These are phyloP conservation scores for Portunus trituberculatus DNA, from an alignment of 1,140 invertebrate species.

Conservation along the genomic window DNA sequence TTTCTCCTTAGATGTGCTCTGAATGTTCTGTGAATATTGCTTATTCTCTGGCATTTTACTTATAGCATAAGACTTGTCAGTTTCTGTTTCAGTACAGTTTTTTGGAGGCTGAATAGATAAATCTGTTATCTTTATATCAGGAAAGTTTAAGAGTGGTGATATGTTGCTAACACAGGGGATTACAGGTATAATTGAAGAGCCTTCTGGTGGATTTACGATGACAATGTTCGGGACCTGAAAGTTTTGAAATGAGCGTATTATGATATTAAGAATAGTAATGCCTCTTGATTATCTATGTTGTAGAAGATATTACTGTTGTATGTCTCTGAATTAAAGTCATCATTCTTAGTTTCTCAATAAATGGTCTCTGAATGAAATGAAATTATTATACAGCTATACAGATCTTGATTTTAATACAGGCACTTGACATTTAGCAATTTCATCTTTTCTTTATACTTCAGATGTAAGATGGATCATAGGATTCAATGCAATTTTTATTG, in stretches of 20 bases:
- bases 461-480: too few species aligned
- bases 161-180: neutral
- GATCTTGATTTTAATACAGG: too few species aligned
- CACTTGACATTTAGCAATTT: too few species aligned
- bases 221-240: conserved; percentile 58
- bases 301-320: too few species aligned
- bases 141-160: neutral
- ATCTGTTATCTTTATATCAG: neutral
- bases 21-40: neutral
- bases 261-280: too few species aligned
- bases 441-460: too few species aligned
- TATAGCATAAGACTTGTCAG: neutral
- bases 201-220: conserved; percentile 25
- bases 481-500: too few species aligned
- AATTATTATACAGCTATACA: too few species aligned
- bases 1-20: neutral
- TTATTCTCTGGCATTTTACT: neutral
- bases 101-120: neutral
- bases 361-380: too few species aligned
- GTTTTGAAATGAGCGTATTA: neutral
- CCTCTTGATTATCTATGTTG: too few species aligned
- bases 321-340: too few species aligned
- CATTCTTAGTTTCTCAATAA: too few species aligned
- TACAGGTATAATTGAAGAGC: neutral
- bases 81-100: neutral